Percentiles rank a stretch among this genome's conserved stretches.
phyloP scores from a whole-genome alignment of 2,888 invertebrate species.

The Colostygia pectinataria region DNA sequence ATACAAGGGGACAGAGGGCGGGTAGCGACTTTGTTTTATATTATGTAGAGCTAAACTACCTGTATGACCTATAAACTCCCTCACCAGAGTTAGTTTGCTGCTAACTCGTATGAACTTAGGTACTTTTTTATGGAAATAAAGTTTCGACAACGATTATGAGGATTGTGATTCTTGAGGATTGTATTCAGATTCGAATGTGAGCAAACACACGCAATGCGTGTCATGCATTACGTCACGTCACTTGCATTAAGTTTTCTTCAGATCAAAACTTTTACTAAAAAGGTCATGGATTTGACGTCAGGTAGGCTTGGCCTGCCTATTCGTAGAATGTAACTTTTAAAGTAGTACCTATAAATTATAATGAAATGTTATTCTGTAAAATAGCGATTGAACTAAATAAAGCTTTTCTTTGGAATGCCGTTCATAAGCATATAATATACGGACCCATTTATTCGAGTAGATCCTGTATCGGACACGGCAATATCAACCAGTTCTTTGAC shows the following conservation, averaged over 20 bases:
- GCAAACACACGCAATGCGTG: constrained; percentile 18
- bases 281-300: constrained; percentile 42
- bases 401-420: constrained; percentile 29
- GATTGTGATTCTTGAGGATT: constrained; percentile 10
- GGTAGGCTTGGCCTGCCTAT: constrained; percentile 4
- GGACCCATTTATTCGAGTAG: constrained; percentile 42
- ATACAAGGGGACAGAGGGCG: no score
- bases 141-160: constrained; percentile 14
- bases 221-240: constrained; percentile 33
- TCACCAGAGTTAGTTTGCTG: no score
- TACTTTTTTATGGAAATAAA: no score
- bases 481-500: constrained; percentile 61
- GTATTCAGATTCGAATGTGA: constrained; percentile 14
- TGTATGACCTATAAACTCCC: no score
- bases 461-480: constrained; percentile 57
- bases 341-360: constrained; percentile 3
- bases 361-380: constrained; percentile 9
- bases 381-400: constrained; percentile 38
- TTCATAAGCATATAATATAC: no score
- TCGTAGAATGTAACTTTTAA: constrained; percentile 10
- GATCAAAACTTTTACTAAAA: constrained; percentile 37
- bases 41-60: no score
- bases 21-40: no score
- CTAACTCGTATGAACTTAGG: no score
- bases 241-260: constrained; percentile 27